Evolutionary conservation across 2,797 vertebrate species (phyloP).

Genomic region (Steatocranus sp.): DNA sequence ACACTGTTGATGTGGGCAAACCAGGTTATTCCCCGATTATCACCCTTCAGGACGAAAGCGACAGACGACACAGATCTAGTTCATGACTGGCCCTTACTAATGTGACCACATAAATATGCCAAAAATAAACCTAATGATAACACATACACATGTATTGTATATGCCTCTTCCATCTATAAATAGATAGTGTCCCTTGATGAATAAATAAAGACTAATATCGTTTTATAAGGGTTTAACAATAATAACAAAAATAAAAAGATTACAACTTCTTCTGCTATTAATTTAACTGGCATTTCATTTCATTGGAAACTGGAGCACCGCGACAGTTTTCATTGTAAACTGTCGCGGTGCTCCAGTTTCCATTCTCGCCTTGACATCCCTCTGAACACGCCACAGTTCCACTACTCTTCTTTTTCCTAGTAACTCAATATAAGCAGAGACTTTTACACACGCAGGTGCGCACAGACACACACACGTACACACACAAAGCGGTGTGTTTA

Average conservation of each 20-base stretch:
- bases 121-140: neutral
- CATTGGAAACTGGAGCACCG: too few species aligned
- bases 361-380: constrained; percentile 56
- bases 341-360: constrained; percentile 28
- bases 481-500: constrained; percentile 1
- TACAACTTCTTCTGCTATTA: constrained; percentile 15
- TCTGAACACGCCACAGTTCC: constrained; percentile 25
- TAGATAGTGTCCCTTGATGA: neutral
- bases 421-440: constrained; percentile 15
- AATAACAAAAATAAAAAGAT: neutral
- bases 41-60: neutral
- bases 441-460: constrained; percentile 32
- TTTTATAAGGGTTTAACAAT: neutral
- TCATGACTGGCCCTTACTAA: neutral
- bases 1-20: neutral
- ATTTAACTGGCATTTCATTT: constrained; percentile 26
- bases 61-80: neutral
- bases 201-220: neutral
- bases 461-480: neutral
- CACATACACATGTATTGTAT: neutral
- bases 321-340: constrained; percentile 36
- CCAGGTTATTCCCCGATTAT: neutral
- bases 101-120: neutral
- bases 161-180: neutral
- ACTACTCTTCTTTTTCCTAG: constrained; percentile 29